A percentile compares a stretch with the other conserved stretches of the same genome.
Evolutionary conservation across 2,797 vertebrate species (phyloP).

Genomic region (Pantherophis alleghaniensis): DNA sequence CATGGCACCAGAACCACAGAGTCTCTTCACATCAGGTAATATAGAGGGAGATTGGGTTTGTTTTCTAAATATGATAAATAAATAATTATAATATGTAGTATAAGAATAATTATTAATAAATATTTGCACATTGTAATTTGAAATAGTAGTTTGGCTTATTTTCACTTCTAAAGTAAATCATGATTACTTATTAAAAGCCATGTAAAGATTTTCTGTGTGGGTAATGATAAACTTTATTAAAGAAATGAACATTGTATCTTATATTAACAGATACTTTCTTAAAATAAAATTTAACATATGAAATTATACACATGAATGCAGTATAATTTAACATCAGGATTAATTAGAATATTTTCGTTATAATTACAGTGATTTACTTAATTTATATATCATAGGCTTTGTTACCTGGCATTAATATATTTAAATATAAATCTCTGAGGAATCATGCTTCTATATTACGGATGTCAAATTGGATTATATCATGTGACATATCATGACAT

Average conservation of each 20-base stretch:
- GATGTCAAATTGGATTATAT: too few relatives aligned
- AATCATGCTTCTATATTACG: neutral
- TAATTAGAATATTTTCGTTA: neutral
- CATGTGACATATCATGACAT: too few relatives aligned
- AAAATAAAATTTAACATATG: neutral
- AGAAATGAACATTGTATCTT: neutral
- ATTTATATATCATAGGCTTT: neutral
- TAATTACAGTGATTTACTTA: neutral
- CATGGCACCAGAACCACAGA: constrained; percentile 96
- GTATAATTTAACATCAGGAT: neutral
- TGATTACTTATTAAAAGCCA: neutral
- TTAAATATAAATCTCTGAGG: neutral
- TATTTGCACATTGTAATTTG: neutral
- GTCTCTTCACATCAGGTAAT: constrained; percentile 96
- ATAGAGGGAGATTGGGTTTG: neutral
- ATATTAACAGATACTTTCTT: neutral
- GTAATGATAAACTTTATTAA: neutral
- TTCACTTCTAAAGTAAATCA: neutral
- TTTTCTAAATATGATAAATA: neutral
- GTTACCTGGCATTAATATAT: neutral
- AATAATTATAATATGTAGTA: neutral
- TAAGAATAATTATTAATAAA: neutral
- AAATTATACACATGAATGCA: neutral
- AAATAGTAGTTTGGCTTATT: neutral
- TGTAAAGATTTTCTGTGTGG: neutral